Conservation (phyloP, 2,113 vertebrate species). For the Scolopax mira region DNA sequence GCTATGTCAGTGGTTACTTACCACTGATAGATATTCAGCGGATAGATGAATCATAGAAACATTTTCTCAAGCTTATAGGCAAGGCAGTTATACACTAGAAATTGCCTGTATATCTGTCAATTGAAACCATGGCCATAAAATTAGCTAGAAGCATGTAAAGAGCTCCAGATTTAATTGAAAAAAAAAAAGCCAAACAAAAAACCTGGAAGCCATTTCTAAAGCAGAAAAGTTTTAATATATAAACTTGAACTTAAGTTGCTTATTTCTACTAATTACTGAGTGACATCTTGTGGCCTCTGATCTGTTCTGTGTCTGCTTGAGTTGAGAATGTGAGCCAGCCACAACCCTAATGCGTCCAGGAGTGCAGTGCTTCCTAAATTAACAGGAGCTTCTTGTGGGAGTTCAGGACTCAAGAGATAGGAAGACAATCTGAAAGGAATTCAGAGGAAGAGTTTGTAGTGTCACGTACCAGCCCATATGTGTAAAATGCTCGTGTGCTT, state of each 20-base stretch:
- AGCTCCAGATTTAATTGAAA: neutral
- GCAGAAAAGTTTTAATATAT: neutral
- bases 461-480: neutral
- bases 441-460: neutral
- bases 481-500: accelerated
- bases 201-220: neutral
- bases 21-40: slow-evolving; percentile 51
- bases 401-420: neutral
- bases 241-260: neutral
- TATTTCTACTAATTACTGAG: slow-evolving; percentile 4
- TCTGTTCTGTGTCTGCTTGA: neutral
- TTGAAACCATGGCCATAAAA: neutral
- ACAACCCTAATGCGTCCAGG: neutral
- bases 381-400: neutral
- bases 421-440: neutral
- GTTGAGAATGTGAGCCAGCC: neutral
- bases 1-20: slow-evolving; percentile 47
- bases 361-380: neutral
- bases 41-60: slow-evolving; percentile 47
- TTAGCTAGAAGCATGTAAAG: neutral
- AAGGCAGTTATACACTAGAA: neutral
- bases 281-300: slow-evolving; percentile 39
- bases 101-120: neutral
- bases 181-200: too few species aligned
- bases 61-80: neutral